Conservation (phyloP, 2,113 vertebrate species). For the Atractosteus spatula region DNA sequence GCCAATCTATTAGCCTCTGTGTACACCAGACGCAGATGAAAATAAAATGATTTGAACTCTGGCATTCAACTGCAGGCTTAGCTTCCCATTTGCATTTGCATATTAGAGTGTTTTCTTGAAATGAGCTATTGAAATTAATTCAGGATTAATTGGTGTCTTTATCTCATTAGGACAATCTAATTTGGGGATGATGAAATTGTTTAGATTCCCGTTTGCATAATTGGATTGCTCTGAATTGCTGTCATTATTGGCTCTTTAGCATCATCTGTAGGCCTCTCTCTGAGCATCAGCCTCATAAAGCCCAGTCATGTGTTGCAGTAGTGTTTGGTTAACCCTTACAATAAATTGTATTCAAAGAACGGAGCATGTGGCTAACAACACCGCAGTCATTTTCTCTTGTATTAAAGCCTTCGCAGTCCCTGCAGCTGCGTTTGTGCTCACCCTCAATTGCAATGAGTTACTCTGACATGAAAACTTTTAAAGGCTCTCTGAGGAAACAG, state of each 20-base stretch:
- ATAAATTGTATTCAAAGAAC: slow-evolving; percentile 38
- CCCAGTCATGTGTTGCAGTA: slow-evolving; percentile 88
- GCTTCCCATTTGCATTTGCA: slow-evolving; percentile 90
- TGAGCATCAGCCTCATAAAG: slow-evolving; percentile 94
- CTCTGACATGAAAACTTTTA: background rate
- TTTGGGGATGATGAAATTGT: slow-evolving; percentile 99
- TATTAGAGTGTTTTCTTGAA: slow-evolving; percentile 96
- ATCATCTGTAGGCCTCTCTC: slow-evolving; percentile 86
- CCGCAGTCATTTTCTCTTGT: slow-evolving; percentile 56
- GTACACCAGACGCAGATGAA: slow-evolving; percentile 75
- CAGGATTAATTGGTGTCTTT: slow-evolving; percentile 99
- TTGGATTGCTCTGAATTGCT: slow-evolving; percentile 97
- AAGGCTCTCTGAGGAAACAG: background rate
- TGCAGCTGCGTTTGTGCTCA: slow-evolving; percentile 28
- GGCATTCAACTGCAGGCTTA: slow-evolving; percentile 84
- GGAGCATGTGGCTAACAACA: slow-evolving; percentile 61
- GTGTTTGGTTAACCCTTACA: slow-evolving; percentile 66
- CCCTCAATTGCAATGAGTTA: background rate
- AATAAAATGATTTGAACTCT: slow-evolving; percentile 82
- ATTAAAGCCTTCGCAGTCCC: slow-evolving; percentile 55
- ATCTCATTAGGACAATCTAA: slow-evolving; percentile 99
- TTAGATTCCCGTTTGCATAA: slow-evolving; percentile 97
- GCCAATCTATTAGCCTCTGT: slow-evolving; percentile 26
- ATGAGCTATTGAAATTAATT: slow-evolving; percentile 95
- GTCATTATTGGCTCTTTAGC: slow-evolving; percentile 99